These are phyloP conservation scores for Scaptomyza pallida DNA, from an alignment of 1,140 invertebrate genomes.

Conservation along the genomic window DNA sequence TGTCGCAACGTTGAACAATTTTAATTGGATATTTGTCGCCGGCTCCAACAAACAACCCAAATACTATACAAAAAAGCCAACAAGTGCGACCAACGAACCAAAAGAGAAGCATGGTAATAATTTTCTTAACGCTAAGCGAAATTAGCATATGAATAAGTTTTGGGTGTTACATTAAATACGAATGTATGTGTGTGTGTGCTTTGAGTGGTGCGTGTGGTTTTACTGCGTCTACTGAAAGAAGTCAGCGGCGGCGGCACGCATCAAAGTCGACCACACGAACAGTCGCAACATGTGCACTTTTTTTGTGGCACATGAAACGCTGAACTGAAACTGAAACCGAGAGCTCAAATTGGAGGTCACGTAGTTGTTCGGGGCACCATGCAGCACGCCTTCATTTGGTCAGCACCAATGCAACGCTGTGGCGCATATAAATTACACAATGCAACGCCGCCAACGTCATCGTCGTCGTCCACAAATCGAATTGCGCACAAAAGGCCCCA, in stretches of 20 bases:
- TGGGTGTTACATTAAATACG: conserved; percentile 30
- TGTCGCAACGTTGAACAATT: conserved; percentile 65
- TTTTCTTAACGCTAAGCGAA: conserved; percentile 66
- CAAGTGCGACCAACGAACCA: conserved; percentile 42
- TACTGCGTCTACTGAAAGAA: conserved; percentile 29
- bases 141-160: conserved; percentile 79
- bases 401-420: conserved; percentile 17
- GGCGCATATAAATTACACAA: too few relatives aligned
- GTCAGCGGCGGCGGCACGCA: conserved; percentile 46
- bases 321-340: conserved; percentile 43
- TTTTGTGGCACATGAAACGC: conserved; percentile 24
- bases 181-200: conserved; percentile 20
- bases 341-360: conserved; percentile 79
- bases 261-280: conserved; percentile 76
- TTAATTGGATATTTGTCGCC: conserved; percentile 72
- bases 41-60: conserved; percentile 51
- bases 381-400: conserved; percentile 68
- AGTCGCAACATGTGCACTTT: conserved; percentile 73
- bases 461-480: conserved; percentile 62
- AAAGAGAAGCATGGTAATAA: conserved; percentile 36
- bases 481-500: conserved; percentile 52
- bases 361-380: conserved; percentile 64
- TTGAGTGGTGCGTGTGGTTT: conserved; percentile 45
- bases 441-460: neutral
- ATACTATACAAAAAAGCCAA: conserved; percentile 36